Percentiles rank a stretch among this genome's conserved stretches.
phyloP scores from a whole-genome alignment of 2,113 vertebrate genomes.

The Atractosteus spatula region DNA sequence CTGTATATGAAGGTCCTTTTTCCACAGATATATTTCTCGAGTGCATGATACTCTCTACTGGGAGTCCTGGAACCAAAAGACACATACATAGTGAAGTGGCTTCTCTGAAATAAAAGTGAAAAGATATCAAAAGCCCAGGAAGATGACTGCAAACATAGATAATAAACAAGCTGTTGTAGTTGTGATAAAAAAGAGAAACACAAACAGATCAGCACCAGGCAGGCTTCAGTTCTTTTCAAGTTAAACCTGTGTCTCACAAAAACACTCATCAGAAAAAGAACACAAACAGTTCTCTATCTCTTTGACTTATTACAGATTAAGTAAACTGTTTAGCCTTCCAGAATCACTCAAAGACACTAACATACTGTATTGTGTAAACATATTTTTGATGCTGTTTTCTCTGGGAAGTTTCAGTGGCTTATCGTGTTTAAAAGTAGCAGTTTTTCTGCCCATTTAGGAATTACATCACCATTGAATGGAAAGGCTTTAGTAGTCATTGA shows the following conservation, averaged over 20 bases:
- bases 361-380: neutral
- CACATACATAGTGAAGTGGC: neutral
- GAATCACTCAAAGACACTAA: conserved; percentile 4
- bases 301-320: neutral
- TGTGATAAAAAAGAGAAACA: conserved; percentile 20
- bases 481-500: neutral
- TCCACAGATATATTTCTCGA: neutral
- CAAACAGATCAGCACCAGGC: conserved; percentile 11
- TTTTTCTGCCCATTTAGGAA: neutral
- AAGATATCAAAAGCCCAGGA: conserved; percentile 20
- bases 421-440: neutral
- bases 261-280: neutral
- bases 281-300: neutral
- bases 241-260: neutral
- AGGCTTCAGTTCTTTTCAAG: neutral
- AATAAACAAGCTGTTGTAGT: conserved; percentile 14
- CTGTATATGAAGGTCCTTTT: neutral
- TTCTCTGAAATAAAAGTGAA: conserved; percentile 22
- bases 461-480: neutral
- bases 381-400: neutral
- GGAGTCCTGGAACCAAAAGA: conserved; percentile 3
- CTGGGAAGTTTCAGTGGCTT: neutral
- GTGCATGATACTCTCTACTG: neutral
- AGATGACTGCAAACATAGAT: conserved; percentile 8
- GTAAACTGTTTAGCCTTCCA: neutral